Conservation (phyloP, 2,888 invertebrate genomes). For the Polyploca ridens region DNA sequence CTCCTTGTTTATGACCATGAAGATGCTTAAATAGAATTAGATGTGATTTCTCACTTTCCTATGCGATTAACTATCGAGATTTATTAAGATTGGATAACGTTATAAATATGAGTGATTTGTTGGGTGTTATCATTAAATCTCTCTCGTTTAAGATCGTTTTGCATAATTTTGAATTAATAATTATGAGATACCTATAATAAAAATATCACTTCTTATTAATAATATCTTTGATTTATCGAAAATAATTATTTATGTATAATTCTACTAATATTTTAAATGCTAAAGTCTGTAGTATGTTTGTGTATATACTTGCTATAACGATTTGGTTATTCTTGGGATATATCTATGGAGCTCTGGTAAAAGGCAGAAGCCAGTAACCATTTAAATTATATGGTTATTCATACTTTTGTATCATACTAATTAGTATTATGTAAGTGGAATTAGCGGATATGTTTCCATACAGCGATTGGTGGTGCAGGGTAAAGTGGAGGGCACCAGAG, state of each 20-base stretch:
- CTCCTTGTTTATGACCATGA: conserved; percentile 15
- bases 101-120: conserved; percentile 7
- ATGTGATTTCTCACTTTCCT: conserved; percentile 5
- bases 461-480: no score
- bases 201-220: not conserved
- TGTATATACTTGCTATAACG: no score
- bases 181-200: not conserved
- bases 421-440: no score
- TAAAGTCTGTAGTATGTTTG: no score
- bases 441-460: no score
- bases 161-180: conserved; percentile 1
- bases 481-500: no score
- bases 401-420: no score
- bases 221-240: not conserved
- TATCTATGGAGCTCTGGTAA: no score
- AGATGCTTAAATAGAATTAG: conserved; percentile 9
- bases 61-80: not conserved
- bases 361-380: no score
- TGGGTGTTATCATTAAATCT: conserved; percentile 5
- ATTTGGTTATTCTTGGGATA: no score
- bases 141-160: not conserved
- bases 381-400: no score
- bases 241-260: not conserved
- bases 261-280: no score
- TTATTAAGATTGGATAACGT: conserved; percentile 5